phyloP scores from a whole-genome alignment of 2,888 invertebrate species.

The Nudaria mundana region DNA sequence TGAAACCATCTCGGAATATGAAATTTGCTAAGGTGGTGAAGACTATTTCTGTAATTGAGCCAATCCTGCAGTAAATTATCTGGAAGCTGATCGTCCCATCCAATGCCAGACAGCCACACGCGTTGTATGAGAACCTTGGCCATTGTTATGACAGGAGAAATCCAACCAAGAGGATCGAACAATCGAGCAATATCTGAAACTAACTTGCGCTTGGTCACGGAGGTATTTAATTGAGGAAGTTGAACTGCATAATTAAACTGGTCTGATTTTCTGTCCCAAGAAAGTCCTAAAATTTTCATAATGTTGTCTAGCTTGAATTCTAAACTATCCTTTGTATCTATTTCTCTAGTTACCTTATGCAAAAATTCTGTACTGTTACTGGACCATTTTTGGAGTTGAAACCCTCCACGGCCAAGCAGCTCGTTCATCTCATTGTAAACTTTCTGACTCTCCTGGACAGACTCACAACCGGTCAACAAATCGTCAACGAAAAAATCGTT shows the following conservation, averaged over 20 bases:
- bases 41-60: neutral
- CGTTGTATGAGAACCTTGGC: neutral
- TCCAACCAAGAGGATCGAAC: neutral
- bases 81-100: neutral
- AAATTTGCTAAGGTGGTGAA: no score
- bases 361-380: neutral
- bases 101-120: neutral
- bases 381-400: neutral
- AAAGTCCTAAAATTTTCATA: neutral
- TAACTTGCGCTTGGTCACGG: neutral
- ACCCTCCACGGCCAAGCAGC: neutral
- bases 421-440: neutral
- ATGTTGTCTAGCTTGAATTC: neutral
- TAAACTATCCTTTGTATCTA: neutral
- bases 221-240: neutral
- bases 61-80: neutral
- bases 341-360: neutral
- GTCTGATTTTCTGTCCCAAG: neutral
- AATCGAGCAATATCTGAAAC: neutral
- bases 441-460: neutral
- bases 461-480: neutral
- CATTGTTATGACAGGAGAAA: neutral
- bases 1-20: no score
- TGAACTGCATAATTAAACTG: neutral
- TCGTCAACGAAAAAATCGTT: neutral